Base-by-base conservation (phyloP, 2,113 vertebrate genomes). In the Nannobrachium achirus region DNA sequence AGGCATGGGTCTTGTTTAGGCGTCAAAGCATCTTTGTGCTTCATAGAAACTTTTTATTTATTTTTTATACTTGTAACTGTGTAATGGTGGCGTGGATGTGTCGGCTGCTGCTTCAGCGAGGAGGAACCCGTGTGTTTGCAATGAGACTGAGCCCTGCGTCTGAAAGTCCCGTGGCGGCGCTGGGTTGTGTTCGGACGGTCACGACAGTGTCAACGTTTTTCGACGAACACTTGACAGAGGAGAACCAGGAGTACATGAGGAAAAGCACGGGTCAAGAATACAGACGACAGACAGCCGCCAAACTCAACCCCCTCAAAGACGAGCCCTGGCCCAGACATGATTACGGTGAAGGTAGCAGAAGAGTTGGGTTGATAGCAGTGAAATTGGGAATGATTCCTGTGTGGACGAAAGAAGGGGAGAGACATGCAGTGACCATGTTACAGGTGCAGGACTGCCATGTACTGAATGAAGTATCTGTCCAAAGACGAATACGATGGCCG, bases 401-500 rank as follows among this genome's bases (percentile, higher is more conserved):
- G 56, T 99, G 98, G 98, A 97, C 96, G 11, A 99, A 96, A 83
- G 87, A 92, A 7, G 98, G 97, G 75, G 78, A 94, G 66, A 94
- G 71, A 78, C 92, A 91, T 0, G 89, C 76, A 2, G 95, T 94
- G 68, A 98, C 97, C 0, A 89, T 99, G 75, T 93, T 99, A 64
- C 96, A 99, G 95, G 96, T 99, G 49, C 93, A 94, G 85, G 97
- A 98, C 76, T 99, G 98, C 73, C 96, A 98, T 64, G 95, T 99
- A 10, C 59, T 99, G 65, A n/a, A n/a, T n/a, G n/a, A 96, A 88
- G 74, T 86, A 92, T 0, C 48, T 94, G 9, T 79, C 96, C 44
- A 99, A 96, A 89, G 96, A 98, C 67, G 88, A 95, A 2, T 56
- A 60, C 0, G 85, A 94, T 65, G 94, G 92, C 68, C 91, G 62